These are phyloP conservation scores for Drosophila limbata DNA, from an alignment of 2,888 invertebrate genomes.

Conservation along the genomic window DNA sequence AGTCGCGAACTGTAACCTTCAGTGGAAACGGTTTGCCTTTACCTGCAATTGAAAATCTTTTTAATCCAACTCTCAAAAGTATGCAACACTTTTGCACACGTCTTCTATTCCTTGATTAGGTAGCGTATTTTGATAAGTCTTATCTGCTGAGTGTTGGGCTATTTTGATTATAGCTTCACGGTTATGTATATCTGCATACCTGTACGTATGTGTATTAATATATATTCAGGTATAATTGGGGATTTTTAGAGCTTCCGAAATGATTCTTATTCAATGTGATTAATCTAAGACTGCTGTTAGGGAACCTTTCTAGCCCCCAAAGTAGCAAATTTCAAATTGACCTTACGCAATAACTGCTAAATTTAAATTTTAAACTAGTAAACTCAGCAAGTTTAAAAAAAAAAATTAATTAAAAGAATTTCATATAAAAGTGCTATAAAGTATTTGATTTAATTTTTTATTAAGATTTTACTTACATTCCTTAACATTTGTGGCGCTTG, in stretches of 20 bases:
- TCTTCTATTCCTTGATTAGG: constrained; percentile 26
- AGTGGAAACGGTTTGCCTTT: constrained; percentile 63
- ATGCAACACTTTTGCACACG: constrained; percentile 29
- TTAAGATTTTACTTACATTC: constrained; percentile 59
- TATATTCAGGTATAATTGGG: constrained; percentile 16
- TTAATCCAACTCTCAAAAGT: constrained; percentile 39
- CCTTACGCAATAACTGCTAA: not conserved
- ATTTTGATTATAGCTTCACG: constrained; percentile 1
- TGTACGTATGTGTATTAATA: not conserved
- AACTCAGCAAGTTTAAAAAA: not conserved
- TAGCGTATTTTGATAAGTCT: constrained; percentile 33
- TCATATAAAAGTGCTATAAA: not conserved
- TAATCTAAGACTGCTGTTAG: constrained; percentile 1
- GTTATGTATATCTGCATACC: not conserved
- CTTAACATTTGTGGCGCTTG: constrained; percentile 47
- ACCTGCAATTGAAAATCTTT: constrained; percentile 44
- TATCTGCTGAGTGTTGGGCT: constrained; percentile 23
- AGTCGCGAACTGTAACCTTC: constrained; percentile 70
- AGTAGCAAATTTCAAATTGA: not conserved
- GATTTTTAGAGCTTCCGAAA: constrained; percentile 2
- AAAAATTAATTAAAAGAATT: not conserved
- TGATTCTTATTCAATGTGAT: constrained; percentile 6
- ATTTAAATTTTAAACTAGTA: not conserved
- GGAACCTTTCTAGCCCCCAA: constrained; percentile 4
- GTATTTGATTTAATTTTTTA: not conserved